Conservation (phyloP, 1,140 invertebrate genomes). For the Scylla paramamosain region DNA sequence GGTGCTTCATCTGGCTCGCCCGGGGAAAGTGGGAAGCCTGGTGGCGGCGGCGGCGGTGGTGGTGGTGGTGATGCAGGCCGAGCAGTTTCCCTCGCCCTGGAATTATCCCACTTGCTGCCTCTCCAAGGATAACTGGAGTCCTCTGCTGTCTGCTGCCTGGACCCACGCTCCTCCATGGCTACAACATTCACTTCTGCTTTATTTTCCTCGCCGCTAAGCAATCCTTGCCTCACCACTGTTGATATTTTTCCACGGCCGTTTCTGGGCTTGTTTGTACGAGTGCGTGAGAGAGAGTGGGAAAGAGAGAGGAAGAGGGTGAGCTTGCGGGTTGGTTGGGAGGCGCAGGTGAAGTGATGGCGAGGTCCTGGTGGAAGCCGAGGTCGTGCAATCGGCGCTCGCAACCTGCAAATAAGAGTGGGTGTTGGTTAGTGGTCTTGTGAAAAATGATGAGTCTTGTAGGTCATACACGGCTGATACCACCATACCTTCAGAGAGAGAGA, state of each 20-base stretch:
- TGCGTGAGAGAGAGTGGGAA: neutral
- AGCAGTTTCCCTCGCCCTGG: neutral
- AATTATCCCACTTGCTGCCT: conserved; percentile 11
- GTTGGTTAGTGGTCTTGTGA: neutral
- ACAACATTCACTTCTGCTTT: neutral
- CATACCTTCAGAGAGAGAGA: neutral
- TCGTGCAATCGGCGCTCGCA: neutral
- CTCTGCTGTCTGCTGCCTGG: neutral
- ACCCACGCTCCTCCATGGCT: neutral
- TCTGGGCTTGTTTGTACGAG: neutral
- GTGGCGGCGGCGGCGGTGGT: neutral
- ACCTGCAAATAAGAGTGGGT: neutral
- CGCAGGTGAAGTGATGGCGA: neutral
- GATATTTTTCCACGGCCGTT: neutral
- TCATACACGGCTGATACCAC: neutral
- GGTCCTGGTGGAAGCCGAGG: neutral
- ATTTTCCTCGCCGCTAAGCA: conserved; percentile 10
- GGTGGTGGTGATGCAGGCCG: neutral
- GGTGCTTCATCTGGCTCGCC: neutral
- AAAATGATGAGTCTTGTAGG: neutral
- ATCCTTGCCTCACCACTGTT: neutral
- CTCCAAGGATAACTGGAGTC: neutral
- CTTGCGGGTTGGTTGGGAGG: neutral
- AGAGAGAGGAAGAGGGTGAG: neutral
- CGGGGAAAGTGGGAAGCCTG: neutral